Percentiles rank a stretch among this genome's conserved stretches.
Conservation (phyloP, 2,797 vertebrate genomes). For the Diceros bicornis region DNA sequence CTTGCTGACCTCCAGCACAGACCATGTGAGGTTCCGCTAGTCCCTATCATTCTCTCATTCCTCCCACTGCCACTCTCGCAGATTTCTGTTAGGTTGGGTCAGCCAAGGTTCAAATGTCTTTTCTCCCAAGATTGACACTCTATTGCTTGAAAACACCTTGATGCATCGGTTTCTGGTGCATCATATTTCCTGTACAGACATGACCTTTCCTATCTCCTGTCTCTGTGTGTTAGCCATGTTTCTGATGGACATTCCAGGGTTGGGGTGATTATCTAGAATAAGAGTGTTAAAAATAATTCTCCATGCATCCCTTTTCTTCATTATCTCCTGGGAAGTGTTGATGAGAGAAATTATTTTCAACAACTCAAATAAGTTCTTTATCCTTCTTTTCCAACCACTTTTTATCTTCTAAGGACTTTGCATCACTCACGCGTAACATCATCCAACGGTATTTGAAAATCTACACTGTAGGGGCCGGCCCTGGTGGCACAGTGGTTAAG, state of each 20-base stretch:
- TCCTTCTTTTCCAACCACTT: not conserved
- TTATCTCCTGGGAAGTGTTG: not conserved
- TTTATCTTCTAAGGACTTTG: constrained; percentile 1
- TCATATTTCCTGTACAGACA: constrained; percentile 19
- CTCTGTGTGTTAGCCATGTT: not conserved
- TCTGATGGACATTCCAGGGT: constrained; percentile 14
- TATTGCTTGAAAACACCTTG: constrained; percentile 43
- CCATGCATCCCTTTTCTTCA: not conserved
- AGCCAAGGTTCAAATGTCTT: constrained; percentile 80
- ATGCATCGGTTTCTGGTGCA: not conserved
- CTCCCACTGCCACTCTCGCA: not conserved
- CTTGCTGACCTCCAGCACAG: not conserved
- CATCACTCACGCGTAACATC: not conserved
- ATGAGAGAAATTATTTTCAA: not conserved
- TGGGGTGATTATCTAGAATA: not conserved
- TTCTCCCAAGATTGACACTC: not conserved
- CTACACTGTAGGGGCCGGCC: too few relatives aligned
- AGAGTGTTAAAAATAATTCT: constrained; percentile 38
- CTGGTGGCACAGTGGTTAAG: too few relatives aligned
- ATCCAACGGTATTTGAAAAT: not conserved
- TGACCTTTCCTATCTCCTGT: constrained; percentile 50
- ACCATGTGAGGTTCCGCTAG: not conserved
- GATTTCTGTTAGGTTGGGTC: constrained; percentile 48
- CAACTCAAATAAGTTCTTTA: not conserved
- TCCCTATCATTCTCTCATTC: not conserved